These are phyloP conservation scores for Pachypanchax playfairii DNA, from an alignment of 2,113 vertebrate species.

Conservation along the genomic window DNA sequence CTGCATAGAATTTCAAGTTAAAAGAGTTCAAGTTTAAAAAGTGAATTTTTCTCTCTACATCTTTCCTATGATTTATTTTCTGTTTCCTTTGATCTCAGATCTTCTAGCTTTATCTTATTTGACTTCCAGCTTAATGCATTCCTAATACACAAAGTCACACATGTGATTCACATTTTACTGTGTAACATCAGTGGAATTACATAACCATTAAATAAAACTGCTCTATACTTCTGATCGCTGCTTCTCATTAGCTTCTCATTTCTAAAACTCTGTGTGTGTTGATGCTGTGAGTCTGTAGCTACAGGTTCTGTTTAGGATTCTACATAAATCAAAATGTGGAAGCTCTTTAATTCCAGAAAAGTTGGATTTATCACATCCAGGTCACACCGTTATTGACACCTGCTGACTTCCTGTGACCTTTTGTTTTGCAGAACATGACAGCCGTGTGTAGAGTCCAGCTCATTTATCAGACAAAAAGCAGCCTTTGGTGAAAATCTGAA, in stretches of 20 bases:
- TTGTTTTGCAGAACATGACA: constrained; percentile 5
- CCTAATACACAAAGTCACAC: no score
- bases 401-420: constrained; percentile 37
- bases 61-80: background rate
- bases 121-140: constrained; percentile 4
- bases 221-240: background rate
- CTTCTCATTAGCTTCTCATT: background rate
- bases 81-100: background rate
- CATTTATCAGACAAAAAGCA: constrained; percentile 9
- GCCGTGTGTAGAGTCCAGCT: constrained; percentile 4
- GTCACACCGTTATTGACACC: constrained; percentile 22
- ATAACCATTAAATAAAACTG: background rate
- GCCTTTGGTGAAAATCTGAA: background rate
- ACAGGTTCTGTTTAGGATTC: constrained; percentile 3
- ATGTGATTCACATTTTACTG: background rate
- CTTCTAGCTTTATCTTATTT: constrained; percentile 1
- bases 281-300: background rate
- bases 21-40: constrained; percentile 32
- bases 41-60: background rate
- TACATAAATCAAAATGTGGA: constrained; percentile 13
- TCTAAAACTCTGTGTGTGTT: background rate
- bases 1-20: constrained; percentile 4
- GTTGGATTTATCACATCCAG: constrained; percentile 8
- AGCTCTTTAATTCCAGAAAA: constrained; percentile 25
- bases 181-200: background rate